phyloP scores from a whole-genome alignment of 2,888 invertebrate species.

The Drosophila atripex region DNA sequence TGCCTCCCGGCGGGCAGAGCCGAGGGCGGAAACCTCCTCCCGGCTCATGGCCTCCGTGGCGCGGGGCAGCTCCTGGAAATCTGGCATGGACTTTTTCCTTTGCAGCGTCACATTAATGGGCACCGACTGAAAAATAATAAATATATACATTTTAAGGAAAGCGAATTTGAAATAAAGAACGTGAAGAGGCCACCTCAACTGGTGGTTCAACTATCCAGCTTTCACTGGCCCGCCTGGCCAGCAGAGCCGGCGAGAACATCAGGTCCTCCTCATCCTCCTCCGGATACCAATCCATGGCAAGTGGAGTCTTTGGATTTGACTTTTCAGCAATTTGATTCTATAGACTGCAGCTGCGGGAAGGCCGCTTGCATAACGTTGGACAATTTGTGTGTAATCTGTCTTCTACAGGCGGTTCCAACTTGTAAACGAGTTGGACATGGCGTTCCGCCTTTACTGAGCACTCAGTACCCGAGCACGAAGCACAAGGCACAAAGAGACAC shows the following conservation, averaged over 20 bases:
- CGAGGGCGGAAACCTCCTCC: conserved; percentile 97
- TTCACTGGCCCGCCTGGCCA: conserved; percentile 93
- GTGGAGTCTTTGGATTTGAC: conserved; percentile 55
- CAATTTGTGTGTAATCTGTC: conserved; percentile 41
- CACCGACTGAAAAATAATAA: conserved; percentile 86
- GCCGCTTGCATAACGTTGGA: conserved; percentile 58
- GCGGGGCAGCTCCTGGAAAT: conserved; percentile 93
- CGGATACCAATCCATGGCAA: conserved; percentile 90
- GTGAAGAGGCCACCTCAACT: conserved; percentile 88
- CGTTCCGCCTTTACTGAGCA: conserved; percentile 48
- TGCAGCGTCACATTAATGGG: conserved; percentile 92
- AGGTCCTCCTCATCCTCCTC: conserved; percentile 94
- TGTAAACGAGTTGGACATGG: conserved; percentile 74
- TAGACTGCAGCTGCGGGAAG: conserved; percentile 4
- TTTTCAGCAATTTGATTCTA: conserved; percentile 10
- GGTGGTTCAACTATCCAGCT: conserved; percentile 96
- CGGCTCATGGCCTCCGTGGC: conserved; percentile 94
- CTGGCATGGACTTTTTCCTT: conserved; percentile 98
- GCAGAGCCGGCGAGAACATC: conserved; percentile 93
- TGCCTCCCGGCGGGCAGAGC: conserved; percentile 97
- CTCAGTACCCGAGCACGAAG: conserved; percentile 4
- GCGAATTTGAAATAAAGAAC: not conserved
- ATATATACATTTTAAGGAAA: not conserved
- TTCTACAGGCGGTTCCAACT: conserved; percentile 57
- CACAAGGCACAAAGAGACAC: conserved; percentile 26